These are phyloP conservation scores for Pteropus rufus DNA, from an alignment of 2,797 vertebrate genomes.

Conservation along the genomic window DNA sequence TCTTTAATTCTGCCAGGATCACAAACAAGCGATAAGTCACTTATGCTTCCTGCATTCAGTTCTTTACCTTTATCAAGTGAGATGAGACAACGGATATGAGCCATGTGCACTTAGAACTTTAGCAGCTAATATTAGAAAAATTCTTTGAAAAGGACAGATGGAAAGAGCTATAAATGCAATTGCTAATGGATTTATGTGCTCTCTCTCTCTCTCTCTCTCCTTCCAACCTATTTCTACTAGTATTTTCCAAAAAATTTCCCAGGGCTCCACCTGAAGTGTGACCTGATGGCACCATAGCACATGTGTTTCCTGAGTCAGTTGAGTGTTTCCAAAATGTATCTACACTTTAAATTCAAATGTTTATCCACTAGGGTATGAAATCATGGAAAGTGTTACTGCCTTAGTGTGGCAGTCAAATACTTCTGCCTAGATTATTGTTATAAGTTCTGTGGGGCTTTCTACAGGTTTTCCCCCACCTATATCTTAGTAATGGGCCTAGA, in stretches of 20 bases:
- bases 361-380: constrained; percentile 44
- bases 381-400: constrained; percentile 62
- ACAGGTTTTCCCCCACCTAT: not conserved
- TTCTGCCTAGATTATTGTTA: constrained; percentile 25
- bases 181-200: constrained; percentile 60
- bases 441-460: constrained; percentile 50
- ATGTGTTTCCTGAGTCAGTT: constrained; percentile 73
- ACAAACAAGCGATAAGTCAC: not conserved
- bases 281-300: constrained; percentile 54
- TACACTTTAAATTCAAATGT: constrained; percentile 54
- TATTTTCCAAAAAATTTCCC: constrained; percentile 72
- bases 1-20: not conserved
- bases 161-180: constrained; percentile 70
- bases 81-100: constrained; percentile 32
- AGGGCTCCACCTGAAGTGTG: constrained; percentile 60
- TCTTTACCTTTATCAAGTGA: constrained; percentile 39
- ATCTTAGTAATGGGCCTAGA: not conserved
- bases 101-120: constrained; percentile 34
- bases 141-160: constrained; percentile 55
- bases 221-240: constrained; percentile 60
- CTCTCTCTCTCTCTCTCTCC: not conserved
- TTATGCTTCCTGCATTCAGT: constrained; percentile 2
- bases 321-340: constrained; percentile 59
- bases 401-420: not conserved
- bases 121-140: constrained; percentile 72